Evolutionary conservation across 2,888 invertebrate genomes (phyloP).

Genomic region (Heteromyza rotundicornis): DNA sequence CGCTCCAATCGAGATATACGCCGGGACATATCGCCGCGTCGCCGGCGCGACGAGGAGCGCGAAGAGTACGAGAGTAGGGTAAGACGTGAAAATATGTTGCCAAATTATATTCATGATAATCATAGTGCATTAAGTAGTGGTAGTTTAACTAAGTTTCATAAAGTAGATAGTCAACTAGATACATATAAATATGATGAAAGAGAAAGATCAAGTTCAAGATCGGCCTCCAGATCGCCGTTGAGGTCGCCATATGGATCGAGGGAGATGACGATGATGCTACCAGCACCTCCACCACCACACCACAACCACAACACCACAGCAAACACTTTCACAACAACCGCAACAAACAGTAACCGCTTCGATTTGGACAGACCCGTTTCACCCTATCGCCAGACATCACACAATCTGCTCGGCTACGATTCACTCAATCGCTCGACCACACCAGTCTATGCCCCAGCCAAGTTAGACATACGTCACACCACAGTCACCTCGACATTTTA

Average conservation of each 20-base stretch:
- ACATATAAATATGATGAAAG: conserved; percentile 48
- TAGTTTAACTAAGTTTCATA: conserved; percentile 61
- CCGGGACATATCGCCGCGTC: conserved; percentile 57
- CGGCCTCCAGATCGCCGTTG: conserved; percentile 51
- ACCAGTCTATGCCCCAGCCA: conserved; percentile 55
- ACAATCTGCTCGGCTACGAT: conserved; percentile 35
- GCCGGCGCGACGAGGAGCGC: conserved; percentile 52
- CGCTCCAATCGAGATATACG: conserved; percentile 54
- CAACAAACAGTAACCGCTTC: conserved; percentile 30
- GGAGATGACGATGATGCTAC: conserved; percentile 28
- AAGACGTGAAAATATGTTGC: conserved; percentile 60
- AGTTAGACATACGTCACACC: conserved; percentile 60
- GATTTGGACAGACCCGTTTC: conserved; percentile 40
- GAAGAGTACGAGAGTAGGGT: conserved; percentile 62
- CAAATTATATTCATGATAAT: conserved; percentile 56
- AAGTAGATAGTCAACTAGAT: conserved; percentile 62
- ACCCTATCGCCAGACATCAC: conserved; percentile 48
- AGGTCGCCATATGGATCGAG: conserved; percentile 49
- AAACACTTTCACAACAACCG: conserved; percentile 27
- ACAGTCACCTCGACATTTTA: conserved; percentile 62
- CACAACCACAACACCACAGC: conserved; percentile 32
- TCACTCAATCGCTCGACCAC: conserved; percentile 40
- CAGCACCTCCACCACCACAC: conserved; percentile 32
- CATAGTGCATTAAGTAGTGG: conserved; percentile 55
- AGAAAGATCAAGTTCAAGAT: conserved; percentile 43